Conservation (phyloP, 1,140 invertebrate genomes). For the Drosophila ohnishii region DNA sequence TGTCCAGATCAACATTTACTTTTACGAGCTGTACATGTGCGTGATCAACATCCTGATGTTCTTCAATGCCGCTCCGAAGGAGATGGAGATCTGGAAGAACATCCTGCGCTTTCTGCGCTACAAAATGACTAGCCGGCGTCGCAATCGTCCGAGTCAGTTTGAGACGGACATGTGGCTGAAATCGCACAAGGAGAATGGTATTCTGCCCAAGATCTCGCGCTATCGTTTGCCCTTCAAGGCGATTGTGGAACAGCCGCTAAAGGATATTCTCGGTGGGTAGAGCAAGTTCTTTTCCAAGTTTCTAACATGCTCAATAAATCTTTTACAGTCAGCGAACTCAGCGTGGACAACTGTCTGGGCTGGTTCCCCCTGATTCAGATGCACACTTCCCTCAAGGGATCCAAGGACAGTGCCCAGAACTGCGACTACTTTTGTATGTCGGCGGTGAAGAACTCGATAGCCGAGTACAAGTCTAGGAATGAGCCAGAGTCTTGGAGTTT, state of each 20-base stretch:
- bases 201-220: slow-evolving; percentile 77
- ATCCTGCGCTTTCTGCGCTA: slow-evolving; percentile 79
- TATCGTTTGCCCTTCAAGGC: slow-evolving; percentile 78
- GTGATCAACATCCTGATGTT: slow-evolving; percentile 75
- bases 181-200: slow-evolving; percentile 67
- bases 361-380: slow-evolving; percentile 81
- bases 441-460: slow-evolving; percentile 80
- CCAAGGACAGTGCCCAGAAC: slow-evolving; percentile 60
- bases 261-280: slow-evolving; percentile 71
- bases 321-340: slow-evolving; percentile 64
- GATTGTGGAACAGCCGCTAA: slow-evolving; percentile 72
- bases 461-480: slow-evolving; percentile 70
- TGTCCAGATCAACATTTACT: slow-evolving; percentile 80
- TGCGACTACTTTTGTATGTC: slow-evolving; percentile 81
- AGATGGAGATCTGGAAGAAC: slow-evolving; percentile 75
- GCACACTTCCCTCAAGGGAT: slow-evolving; percentile 70
- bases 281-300: neutral
- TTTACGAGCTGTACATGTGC: slow-evolving; percentile 80
- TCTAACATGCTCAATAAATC: neutral
- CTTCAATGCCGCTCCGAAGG: slow-evolving; percentile 68
- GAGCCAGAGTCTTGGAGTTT: slow-evolving; percentile 75
- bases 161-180: slow-evolving; percentile 80
- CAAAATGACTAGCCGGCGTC: slow-evolving; percentile 72
- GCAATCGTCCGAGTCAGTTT: slow-evolving; percentile 67
- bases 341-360: slow-evolving; percentile 79